Base-by-base conservation (phyloP, 2,888 invertebrate species). In the Capitulum mitella region DNA sequence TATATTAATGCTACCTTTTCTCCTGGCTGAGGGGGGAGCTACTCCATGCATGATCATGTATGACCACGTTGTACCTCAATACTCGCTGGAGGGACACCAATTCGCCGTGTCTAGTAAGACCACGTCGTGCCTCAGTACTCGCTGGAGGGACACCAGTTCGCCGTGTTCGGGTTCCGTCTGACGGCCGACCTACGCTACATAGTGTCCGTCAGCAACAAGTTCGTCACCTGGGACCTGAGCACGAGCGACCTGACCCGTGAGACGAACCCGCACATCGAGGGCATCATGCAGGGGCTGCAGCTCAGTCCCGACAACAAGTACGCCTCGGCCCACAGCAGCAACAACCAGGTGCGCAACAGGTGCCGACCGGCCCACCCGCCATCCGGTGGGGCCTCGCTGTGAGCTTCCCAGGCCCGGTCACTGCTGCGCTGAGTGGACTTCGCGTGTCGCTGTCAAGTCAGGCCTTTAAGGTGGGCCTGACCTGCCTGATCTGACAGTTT, bases 21-120 rank as follows among this genome's bases (percentile, higher is more conserved):
- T n/a, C n/a, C n/a, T n/a, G n/a, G n/a, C n/a, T n/a, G n/a, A n/a
- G n/a, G n/a, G n/a, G n/a, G n/a, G n/a, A n/a, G n/a, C n/a, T n/a
- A n/a, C n/a, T n/a, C n/a, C n/a, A n/a, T n/a, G n/a, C n/a, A n/a
- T n/a, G n/a, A n/a, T n/a, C n/a, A n/a, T n/a, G n/a, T n/a, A n/a
- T n/a, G n/a, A n/a, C n/a, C n/a, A n/a, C n/a, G n/a, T n/a, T n/a
- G n/a, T n/a, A n/a, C n/a, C n/a, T n/a, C 86, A 94, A 92, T 98
- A 97, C 85, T 98, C 98, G 0, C 87, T 98, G 75, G 98, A 98
- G 87, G 98, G 98, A 0, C 98, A 99, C 86, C 97, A 96, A 84
- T 99, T 98, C 85, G 98, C 98, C 0, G 95, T 97, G 0, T 97
- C n/a, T n/a, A n/a, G n/a, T n/a, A n/a, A n/a, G n/a, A n/a, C n/a